phyloP scores from a whole-genome alignment of 2,888 invertebrate species.

The Stenolophus ochropezus region DNA sequence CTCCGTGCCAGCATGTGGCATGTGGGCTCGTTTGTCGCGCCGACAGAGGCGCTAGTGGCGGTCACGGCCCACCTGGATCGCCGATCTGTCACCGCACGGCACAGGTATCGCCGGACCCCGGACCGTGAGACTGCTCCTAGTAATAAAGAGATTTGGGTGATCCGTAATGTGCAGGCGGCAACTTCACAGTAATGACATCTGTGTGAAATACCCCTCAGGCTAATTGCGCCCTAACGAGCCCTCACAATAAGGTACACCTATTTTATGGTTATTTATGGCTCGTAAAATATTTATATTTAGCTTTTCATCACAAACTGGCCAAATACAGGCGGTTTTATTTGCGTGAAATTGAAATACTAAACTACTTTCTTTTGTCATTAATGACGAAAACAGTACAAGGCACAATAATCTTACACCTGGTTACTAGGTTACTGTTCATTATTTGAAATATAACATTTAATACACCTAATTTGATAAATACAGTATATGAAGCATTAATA shows the following conservation, averaged over 20 bases:
- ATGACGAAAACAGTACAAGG: background rate
- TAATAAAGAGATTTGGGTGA: slow-evolving; percentile 50
- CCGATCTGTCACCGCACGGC: slow-evolving; percentile 44
- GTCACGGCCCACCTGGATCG: slow-evolving; percentile 51
- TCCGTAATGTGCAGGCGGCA: slow-evolving; percentile 33
- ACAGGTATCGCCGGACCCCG: background rate
- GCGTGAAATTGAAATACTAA: background rate
- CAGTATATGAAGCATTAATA: no score
- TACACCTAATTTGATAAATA: no score
- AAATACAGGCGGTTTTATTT: slow-evolving; percentile 2
- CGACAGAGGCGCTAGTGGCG: slow-evolving; percentile 49
- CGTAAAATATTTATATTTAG: slow-evolving; percentile 35
- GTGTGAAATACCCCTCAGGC: slow-evolving; percentile 18
- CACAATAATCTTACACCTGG: no score
- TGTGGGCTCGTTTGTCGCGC: slow-evolving; percentile 39
- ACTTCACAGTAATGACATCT: slow-evolving; percentile 34
- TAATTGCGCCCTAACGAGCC: slow-evolving; percentile 34
- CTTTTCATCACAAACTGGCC: background rate
- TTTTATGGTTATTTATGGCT: background rate
- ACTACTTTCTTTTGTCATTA: background rate
- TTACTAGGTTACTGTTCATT: no score
- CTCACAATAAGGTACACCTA: background rate
- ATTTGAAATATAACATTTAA: no score
- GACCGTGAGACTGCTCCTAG: slow-evolving; percentile 1
- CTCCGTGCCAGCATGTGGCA: slow-evolving; percentile 20